Evolutionary conservation across 2,888 invertebrate species (phyloP), one percentile per base, ranked within the genome.

Genomic region (Pelosia muscerda): DNA sequence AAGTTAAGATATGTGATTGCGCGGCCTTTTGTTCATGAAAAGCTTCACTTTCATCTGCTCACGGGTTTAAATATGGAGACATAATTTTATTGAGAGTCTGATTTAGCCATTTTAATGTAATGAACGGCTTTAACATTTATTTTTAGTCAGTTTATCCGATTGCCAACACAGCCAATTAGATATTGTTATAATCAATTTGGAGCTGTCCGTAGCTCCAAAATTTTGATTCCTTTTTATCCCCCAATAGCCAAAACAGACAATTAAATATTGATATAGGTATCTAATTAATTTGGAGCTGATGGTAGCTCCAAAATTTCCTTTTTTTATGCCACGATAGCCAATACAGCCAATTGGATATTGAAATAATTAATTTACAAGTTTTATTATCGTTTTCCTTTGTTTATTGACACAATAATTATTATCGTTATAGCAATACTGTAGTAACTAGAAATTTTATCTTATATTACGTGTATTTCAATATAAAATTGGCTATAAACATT

Each of bases 401-500:
- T 23, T 25, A 22, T 55, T 55, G 23, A 22, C 23, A 23, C 10
- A 23, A 55, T 55, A 55, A 55, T 55, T 15, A 55, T 23, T 55
- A 25, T n/a, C 49, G 26, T 49, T 49, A 61, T n/a, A 11, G 6
- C 19, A n/a, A 61, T 61, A 11, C 42, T 28, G 42, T 49, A 49
- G 23, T 54, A 55, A 25, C 54, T 5, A 55, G n/a, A 49, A 42
- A n/a, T 49, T 49, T 6, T 26, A 49, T 49, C 5, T 9, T 38
- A 23, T 19, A 19, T 25, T 26, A 61, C 26, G 22, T 31, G 57
- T 19, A 53, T 65, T 42, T 54, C 59, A 59, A 59, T 65, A 59
- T 65, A n/a, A 54, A 65, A 58, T 31, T 10, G 42, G n/a, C 57
- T 31, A 63, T 65, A 65, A 64, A 56, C 42, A 38, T 38, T 26